phyloP scores from a whole-genome alignment of 2,113 vertebrate genomes.

The Anguilla rostrata region DNA sequence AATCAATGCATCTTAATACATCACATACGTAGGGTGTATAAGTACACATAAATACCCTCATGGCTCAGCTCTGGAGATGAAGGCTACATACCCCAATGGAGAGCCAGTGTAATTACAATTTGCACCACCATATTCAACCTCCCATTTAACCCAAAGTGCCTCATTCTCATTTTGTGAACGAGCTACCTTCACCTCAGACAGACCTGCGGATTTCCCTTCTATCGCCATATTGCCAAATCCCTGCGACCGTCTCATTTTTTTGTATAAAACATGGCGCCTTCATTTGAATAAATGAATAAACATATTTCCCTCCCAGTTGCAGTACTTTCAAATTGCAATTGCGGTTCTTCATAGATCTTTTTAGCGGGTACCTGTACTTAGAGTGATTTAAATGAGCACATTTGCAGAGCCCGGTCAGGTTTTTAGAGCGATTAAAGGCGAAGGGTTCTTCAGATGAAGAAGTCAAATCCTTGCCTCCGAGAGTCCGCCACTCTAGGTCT shows the following conservation, averaged over 20 bases:
- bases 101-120: background rate
- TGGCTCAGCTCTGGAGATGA: background rate
- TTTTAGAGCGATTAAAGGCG: background rate
- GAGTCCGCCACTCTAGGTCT: background rate
- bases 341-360: background rate
- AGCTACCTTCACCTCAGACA: background rate
- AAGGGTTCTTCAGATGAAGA: background rate
- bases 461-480: background rate
- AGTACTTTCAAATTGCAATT: background rate
- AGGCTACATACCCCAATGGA: background rate
- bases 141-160: background rate
- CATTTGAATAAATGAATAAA: conserved; percentile 9
- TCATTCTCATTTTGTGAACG: background rate
- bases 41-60: background rate
- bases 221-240: background rate
- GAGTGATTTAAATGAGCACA: background rate
- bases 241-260: background rate
- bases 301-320: background rate
- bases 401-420: background rate
- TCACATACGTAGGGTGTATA: background rate
- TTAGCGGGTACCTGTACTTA: background rate
- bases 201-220: background rate
- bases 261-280: background rate
- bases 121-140: background rate
- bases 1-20: background rate